These are phyloP conservation scores for Simalia tracyae DNA, from an alignment of 2,797 vertebrate species.

Conservation along the genomic window DNA sequence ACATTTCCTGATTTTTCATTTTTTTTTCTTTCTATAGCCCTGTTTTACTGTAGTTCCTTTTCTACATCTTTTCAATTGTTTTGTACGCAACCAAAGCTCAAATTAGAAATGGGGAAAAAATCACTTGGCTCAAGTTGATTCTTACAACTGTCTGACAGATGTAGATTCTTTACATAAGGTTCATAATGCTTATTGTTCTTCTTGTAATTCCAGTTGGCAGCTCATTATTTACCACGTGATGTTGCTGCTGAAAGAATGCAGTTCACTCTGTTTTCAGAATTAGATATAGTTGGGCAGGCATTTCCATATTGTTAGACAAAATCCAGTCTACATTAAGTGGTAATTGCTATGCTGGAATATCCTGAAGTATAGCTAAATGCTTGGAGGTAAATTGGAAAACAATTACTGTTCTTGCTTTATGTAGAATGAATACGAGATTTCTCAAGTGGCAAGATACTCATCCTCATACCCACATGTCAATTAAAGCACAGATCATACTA, in stretches of 20 bases:
- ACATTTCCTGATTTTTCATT: neutral
- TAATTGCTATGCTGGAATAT: slow-evolving; percentile 37
- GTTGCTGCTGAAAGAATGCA: slow-evolving; percentile 20
- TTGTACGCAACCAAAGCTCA: neutral
- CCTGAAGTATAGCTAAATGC: slow-evolving; percentile 44
- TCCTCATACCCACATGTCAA: neutral
- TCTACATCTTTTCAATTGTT: slow-evolving; percentile 10
- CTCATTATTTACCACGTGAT: slow-evolving; percentile 12
- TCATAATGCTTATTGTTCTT: slow-evolving; percentile 22
- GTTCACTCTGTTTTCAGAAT: slow-evolving; percentile 19
- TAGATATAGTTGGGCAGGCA: slow-evolving; percentile 3
- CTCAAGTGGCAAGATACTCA: slow-evolving; percentile 26
- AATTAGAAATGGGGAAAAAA: neutral
- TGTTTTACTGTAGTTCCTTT: slow-evolving; percentile 8
- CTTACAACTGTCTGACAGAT: slow-evolving; percentile 10
- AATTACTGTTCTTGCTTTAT: slow-evolving; percentile 39
- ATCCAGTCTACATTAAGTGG: slow-evolving; percentile 34
- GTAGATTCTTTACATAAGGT: slow-evolving; percentile 32
- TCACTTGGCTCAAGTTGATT: neutral
- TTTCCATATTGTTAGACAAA: slow-evolving; percentile 16
- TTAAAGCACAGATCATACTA: neutral
- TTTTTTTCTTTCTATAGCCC: neutral
- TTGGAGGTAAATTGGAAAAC: slow-evolving; percentile 39
- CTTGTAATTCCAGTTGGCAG: slow-evolving; percentile 7
- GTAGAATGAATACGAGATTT: slow-evolving; percentile 35